Evolutionary conservation across 53 echinoderm and acorn worm species (phyloP).

Genomic region (Arbacia lixula): DNA sequence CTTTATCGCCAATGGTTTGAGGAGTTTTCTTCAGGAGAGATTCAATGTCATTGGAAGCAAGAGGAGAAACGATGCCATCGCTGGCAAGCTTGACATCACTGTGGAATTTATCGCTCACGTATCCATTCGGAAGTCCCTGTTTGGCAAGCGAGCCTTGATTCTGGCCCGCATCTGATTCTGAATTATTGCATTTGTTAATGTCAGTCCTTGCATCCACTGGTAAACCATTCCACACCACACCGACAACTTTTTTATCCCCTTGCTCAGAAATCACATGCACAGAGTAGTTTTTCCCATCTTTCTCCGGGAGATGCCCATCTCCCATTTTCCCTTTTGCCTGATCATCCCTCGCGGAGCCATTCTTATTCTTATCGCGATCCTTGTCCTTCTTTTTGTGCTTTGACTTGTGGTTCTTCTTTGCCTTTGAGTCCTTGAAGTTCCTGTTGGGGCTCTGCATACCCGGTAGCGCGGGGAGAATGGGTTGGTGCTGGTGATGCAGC

Average conservation of each 20-base stretch:
- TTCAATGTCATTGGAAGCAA: constrained; percentile 51
- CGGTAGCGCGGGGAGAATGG: constrained; percentile 27
- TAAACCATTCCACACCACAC: constrained; percentile 41
- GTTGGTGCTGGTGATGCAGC: constrained; percentile 38
- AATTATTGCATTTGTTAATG: constrained; percentile 28
- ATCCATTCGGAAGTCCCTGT: constrained; percentile 50
- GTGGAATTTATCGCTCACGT: constrained; percentile 18
- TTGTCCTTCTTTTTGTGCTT: constrained; percentile 67
- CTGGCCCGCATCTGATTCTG: not conserved
- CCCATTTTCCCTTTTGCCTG: not conserved
- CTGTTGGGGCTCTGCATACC: constrained; percentile 27
- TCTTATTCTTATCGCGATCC: constrained; percentile 55
- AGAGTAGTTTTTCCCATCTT: constrained; percentile 11
- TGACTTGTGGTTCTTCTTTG: constrained; percentile 34
- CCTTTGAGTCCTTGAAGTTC: not conserved
- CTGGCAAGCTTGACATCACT: constrained; percentile 36
- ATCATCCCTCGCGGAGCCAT: constrained; percentile 34
- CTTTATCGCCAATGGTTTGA: constrained; percentile 58
- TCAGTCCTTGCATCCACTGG: constrained; percentile 23
- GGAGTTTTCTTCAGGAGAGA: constrained; percentile 40
- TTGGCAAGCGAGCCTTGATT: constrained; percentile 19
- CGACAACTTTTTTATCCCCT: constrained; percentile 52
- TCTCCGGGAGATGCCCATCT: not conserved
- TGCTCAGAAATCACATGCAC: constrained; percentile 38
- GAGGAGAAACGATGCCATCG: constrained; percentile 15